phyloP scores from a whole-genome alignment of 92 coral and sea anemone genomes.

The Anthopleura xanthogrammica region DNA sequence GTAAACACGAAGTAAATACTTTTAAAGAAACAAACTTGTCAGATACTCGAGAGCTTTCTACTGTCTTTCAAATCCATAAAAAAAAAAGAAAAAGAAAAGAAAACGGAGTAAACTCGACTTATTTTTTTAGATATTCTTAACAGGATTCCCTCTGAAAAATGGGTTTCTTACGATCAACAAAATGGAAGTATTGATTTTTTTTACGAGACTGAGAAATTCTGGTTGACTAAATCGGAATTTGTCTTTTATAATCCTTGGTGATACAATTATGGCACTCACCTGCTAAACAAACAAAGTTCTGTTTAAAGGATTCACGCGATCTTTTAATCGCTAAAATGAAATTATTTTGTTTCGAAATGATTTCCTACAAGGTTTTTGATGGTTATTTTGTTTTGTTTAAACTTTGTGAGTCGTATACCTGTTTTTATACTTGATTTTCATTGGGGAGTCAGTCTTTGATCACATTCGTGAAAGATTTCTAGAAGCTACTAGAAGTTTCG shows the following conservation, averaged over 20 bases:
- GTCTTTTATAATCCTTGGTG: not conserved
- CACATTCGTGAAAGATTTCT: too few species aligned
- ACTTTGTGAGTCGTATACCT: too few species aligned
- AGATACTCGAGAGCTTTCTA: not conserved
- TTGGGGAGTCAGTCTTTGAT: too few species aligned
- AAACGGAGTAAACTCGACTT: not conserved
- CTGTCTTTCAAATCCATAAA: not conserved
- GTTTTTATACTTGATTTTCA: too few species aligned
- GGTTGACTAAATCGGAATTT: slow-evolving; percentile 5
- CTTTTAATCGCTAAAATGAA: not conserved
- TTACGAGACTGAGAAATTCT: not conserved
- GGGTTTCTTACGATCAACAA: not conserved
- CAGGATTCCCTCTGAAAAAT: not conserved
- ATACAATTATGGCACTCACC: slow-evolving; percentile 4
- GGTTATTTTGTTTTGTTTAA: not conserved
- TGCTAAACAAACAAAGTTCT: not conserved
- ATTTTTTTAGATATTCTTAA: not conserved
- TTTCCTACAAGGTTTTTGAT: not conserved
- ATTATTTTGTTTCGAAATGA: not conserved
- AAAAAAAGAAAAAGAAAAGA: not conserved
- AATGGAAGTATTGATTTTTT: not conserved
- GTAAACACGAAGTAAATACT: not conserved
- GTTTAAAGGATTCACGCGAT: not conserved
- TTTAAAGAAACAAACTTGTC: slow-evolving; percentile 8
- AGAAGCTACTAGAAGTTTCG: too few species aligned